Percentiles rank a stretch among this genome's conserved stretches.
phyloP scores from a whole-genome alignment of 1,140 invertebrate genomes.

The Drosophila rufa region DNA sequence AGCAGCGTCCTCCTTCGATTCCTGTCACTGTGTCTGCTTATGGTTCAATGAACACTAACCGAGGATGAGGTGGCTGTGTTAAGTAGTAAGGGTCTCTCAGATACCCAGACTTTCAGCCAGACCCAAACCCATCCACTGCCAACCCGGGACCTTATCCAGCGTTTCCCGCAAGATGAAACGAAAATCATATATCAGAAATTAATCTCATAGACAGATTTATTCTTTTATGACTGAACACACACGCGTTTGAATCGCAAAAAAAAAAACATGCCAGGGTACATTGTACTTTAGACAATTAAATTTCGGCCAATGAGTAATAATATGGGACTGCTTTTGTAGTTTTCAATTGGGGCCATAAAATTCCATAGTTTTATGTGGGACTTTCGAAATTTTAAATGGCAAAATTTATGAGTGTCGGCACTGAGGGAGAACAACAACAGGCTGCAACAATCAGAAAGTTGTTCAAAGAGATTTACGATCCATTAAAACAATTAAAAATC shows the following conservation, averaged over 20 bases:
- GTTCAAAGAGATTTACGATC: conserved; percentile 68
- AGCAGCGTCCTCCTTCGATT: conserved; percentile 9
- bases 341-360: conserved; percentile 37
- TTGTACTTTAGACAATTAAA: conserved; percentile 46
- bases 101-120: conserved; percentile 16
- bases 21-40: conserved; percentile 32
- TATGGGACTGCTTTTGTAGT: conserved; percentile 30
- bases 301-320: conserved; percentile 15
- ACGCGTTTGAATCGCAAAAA: not conserved
- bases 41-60: conserved; percentile 67
- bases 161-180: conserved; percentile 37
- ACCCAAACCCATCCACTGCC: conserved; percentile 10
- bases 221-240: conserved; percentile 32
- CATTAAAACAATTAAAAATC: conserved; percentile 82
- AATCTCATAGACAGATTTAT: conserved; percentile 53
- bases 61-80: conserved; percentile 19
- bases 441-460: conserved; percentile 43
- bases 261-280: conserved; percentile 37
- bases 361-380: conserved; percentile 38
- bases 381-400: conserved; percentile 42
- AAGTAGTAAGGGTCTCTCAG: conserved; percentile 1
- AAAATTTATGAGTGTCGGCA: conserved; percentile 48
- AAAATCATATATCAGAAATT: conserved; percentile 53
- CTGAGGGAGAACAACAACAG: conserved; percentile 14
- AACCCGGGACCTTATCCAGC: not conserved